phyloP scores from a whole-genome alignment of 2,888 invertebrate species.

The Zaprionus bogoriensis region DNA sequence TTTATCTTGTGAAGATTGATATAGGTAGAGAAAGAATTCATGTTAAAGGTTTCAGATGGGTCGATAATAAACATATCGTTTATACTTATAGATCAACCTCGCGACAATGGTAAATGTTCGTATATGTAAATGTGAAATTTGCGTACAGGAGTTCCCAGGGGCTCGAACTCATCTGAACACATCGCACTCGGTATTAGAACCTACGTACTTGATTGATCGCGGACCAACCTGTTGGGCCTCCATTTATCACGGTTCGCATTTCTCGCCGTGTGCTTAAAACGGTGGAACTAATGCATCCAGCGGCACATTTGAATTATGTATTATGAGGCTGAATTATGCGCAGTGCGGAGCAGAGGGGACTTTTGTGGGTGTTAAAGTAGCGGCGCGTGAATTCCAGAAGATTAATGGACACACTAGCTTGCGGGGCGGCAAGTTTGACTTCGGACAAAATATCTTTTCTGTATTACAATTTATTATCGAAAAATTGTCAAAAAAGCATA shows the following conservation, averaged over 20 bases:
- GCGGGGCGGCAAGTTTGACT: slow-evolving; percentile 5
- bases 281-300: slow-evolving; percentile 71
- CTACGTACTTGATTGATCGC: no score
- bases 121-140: no score
- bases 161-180: no score
- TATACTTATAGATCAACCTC: no score
- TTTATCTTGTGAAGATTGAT: neutral
- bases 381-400: slow-evolving; percentile 51
- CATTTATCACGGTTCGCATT: slow-evolving; percentile 52
- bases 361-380: slow-evolving; percentile 28
- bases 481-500: slow-evolving; percentile 5
- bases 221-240: slow-evolving; percentile 63
- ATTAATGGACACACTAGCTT: slow-evolving; percentile 50
- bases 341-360: neutral
- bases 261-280: slow-evolving; percentile 50
- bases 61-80: no score
- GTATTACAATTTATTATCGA: slow-evolving; percentile 52
- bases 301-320: slow-evolving; percentile 68
- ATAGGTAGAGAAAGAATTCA: neutral
- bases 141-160: no score
- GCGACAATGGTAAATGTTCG: no score
- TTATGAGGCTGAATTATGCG: slow-evolving; percentile 45
- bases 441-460: slow-evolving; percentile 41
- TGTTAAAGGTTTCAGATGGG: no score
- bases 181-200: no score